These are phyloP conservation scores for Kryptolebias marmoratus DNA, from an alignment of 2,113 vertebrate species.

Conservation along the genomic window DNA sequence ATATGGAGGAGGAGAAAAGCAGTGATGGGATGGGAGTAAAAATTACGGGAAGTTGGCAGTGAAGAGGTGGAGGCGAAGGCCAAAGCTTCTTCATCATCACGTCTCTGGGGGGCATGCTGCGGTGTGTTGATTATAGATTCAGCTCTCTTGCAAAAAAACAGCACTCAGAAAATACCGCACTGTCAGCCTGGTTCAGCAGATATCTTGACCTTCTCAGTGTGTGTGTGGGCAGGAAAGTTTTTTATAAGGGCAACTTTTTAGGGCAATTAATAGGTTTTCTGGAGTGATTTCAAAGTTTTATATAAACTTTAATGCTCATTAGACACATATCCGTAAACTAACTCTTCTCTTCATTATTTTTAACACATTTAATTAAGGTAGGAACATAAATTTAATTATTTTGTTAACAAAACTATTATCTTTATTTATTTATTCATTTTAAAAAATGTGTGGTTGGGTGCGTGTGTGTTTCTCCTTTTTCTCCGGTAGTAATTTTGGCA, in stretches of 20 bases:
- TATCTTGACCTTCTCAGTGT: conserved; percentile 50
- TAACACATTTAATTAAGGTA: too few species aligned
- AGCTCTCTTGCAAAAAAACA: conserved; percentile 52
- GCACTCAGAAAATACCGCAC: conserved; percentile 63
- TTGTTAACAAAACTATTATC: too few species aligned
- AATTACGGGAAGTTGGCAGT: conserved; percentile 44
- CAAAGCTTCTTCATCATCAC: conserved; percentile 69
- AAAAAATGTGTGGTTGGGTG: too few species aligned
- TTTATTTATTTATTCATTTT: too few species aligned
- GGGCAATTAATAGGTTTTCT: neutral
- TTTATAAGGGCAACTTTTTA: neutral
- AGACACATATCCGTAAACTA: too few species aligned
- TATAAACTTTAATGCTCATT: too few species aligned
- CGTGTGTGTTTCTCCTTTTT: too few species aligned
- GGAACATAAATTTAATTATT: too few species aligned
- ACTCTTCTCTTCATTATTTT: too few species aligned
- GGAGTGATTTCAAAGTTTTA: too few species aligned
- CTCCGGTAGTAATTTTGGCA: too few species aligned
- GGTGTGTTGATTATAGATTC: conserved; percentile 69
- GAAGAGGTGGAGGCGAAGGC: conserved; percentile 54
- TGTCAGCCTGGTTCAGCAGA: conserved; percentile 68
- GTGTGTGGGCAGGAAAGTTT: neutral
- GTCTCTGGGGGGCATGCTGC: conserved; percentile 51
- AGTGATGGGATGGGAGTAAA: conserved; percentile 16
- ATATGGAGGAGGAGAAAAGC: neutral